Base-by-base conservation (phyloP, 2,888 invertebrate genomes). In the Drosophila affinis region DNA sequence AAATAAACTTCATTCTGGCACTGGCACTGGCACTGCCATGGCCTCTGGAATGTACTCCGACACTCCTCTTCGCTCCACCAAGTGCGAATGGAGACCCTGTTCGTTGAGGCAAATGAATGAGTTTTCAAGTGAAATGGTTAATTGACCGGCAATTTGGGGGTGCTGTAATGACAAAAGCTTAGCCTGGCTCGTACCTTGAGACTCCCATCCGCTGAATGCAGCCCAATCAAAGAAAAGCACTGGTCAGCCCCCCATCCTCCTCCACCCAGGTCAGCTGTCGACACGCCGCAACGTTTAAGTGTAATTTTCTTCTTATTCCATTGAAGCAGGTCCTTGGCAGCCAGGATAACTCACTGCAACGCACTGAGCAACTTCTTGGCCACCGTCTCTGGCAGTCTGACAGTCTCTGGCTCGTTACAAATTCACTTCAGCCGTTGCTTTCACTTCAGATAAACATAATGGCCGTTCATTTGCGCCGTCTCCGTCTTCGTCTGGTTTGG, bases 361-460 rank as follows among this genome's bases (percentile, higher is more conserved):
- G 79, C 88, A 84, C 75, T 80, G 77, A 52, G 70, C 72, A 49
- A 76, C 56, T 61, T 39, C 54, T 44, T 54, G 39, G 51, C 12
- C 47, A 17, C 49, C 24, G 52, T 21, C 21, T n/a, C n/a, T n/a
- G 18, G 1, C 18, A 18, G 21, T 3, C 60, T 34, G 57, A 47
- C 29, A 32, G 21, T 34, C 39, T 27, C 12, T 52, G 47, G 75
- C 81, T 89, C 89, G 87, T 89, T 89, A 83, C 72, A 76, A 80
- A 87, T 90, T 89, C 89, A 82, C 84, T 88, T 87, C 88, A 84
- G 79, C 70, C 71, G 74, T 58, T 73, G 76, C 81, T 78, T 89
- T 89, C 89, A 90, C 90, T 89, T 89, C 75, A 88, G 84, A 85
- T 83, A 81, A 79, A 81, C 82, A 86, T 90, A 89, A 89, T 89